phyloP scores from a whole-genome alignment of 2,797 vertebrate genomes.

The Anguilla marmorata region DNA sequence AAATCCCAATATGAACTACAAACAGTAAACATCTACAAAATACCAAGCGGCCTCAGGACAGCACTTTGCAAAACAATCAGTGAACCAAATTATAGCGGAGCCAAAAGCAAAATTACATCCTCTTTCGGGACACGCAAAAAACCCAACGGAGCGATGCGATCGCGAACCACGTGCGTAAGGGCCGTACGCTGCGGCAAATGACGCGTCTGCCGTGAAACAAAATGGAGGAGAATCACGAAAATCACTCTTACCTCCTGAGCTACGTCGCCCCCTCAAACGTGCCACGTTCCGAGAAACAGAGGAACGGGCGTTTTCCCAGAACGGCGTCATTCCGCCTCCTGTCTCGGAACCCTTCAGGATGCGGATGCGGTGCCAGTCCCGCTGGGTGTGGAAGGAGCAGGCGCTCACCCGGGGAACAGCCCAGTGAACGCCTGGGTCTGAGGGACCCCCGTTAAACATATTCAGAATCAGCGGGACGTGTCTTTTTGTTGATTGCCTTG shows the following conservation, averaged over 20 bases:
- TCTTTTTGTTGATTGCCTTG: neutral
- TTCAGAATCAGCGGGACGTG: neutral
- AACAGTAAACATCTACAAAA: neutral
- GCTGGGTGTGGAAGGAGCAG: neutral
- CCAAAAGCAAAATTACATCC: neutral
- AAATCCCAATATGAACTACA: constrained; percentile 2
- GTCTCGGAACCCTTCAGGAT: neutral
- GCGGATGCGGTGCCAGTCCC: neutral
- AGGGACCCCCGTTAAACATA: neutral
- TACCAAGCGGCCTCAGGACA: neutral
- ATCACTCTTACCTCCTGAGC: neutral
- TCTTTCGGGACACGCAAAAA: neutral
- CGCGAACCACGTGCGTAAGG: neutral
- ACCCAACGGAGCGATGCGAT: neutral
- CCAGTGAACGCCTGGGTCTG: neutral
- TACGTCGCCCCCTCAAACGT: no score
- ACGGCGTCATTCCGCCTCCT: neutral
- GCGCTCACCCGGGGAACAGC: neutral
- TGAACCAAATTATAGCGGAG: constrained; percentile 2
- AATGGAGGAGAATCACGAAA: neutral
- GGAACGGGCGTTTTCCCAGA: neutral
- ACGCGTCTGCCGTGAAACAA: neutral
- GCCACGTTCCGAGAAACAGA: neutral
- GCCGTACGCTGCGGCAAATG: neutral
- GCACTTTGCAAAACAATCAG: constrained; percentile 4